phyloP scores from a whole-genome alignment of 2,888 invertebrate species.

The Callinectes sapidus region DNA sequence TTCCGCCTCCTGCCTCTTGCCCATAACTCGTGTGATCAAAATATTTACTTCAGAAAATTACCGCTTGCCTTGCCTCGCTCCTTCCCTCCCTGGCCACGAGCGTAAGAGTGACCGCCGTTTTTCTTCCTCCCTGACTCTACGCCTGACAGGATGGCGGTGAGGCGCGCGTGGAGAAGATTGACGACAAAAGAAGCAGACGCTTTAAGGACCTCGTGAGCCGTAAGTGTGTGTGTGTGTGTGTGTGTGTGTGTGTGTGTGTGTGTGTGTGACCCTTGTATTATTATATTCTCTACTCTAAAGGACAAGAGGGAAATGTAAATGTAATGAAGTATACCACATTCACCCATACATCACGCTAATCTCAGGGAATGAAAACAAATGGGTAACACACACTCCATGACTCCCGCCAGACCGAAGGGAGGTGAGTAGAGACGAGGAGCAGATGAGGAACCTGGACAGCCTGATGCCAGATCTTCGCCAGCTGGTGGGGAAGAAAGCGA shows the following conservation, averaged over 20 bases:
- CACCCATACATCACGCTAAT: too few species aligned
- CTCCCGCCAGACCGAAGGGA: constrained; percentile 44
- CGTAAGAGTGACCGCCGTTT: not conserved
- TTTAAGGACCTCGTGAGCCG: constrained; percentile 58
- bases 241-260: constrained; percentile 35
- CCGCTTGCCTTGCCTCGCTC: not conserved
- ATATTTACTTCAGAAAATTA: not conserved
- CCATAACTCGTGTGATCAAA: not conserved
- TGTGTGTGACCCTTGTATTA: not conserved
- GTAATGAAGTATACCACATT: too few species aligned
- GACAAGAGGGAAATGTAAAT: too few species aligned
- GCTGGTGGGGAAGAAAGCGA: not conserved
- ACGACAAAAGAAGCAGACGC: constrained; percentile 50
- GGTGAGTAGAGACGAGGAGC: constrained; percentile 19
- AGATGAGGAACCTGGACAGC: constrained; percentile 15
- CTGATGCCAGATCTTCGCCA: constrained; percentile 47
- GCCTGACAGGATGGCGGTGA: constrained; percentile 54
- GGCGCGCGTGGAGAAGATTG: constrained; percentile 45
- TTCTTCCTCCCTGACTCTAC: not conserved
- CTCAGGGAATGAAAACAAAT: too few species aligned
- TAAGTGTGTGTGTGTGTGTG: constrained; percentile 49
- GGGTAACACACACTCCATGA: not conserved
- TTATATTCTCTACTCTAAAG: too few species aligned
- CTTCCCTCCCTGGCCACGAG: not conserved
- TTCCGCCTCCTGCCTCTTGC: not conserved